Base-by-base conservation (phyloP, 2,113 vertebrate species). In the Phoxinus phoxinus region DNA sequence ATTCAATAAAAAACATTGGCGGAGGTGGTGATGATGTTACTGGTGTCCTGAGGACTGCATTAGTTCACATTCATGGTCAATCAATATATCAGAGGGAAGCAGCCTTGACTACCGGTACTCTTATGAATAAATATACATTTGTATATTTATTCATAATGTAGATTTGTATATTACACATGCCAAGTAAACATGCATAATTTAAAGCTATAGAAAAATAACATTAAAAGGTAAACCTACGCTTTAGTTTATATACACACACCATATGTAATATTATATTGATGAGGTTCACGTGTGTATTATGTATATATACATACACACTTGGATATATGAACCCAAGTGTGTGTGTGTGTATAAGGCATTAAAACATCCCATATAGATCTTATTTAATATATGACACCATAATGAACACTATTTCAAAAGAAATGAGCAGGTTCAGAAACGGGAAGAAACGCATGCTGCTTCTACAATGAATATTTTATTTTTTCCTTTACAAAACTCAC, bases 401-500 rank as follows among this genome's bases (percentile, higher is more conserved):
- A 35, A 37, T 23, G 21, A 76, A 37, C 30, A 58, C 30, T 35
- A 23, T 51, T 48, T 53, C 7, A 58, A 21, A 51, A 63, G 56
- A 44, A 59, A 77, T 51, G 30, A 65, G 21, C 27, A 74, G 4
- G 11, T 9, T 65, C 59, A 75, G 44, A 84, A 58, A 44, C 59
- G 32, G 85, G 30, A 74, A 78, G 44, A 75, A 32, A 75, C 25
- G 76, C 74, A 82, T 37, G 61, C 79, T 76, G 86, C 88, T 96
- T 89, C 88, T 96, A 96, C 90, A 95, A 97, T 97, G 96, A 97
- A 97, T 97, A 97, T 95, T 96, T 97, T 98, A 97, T 96, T 96
- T 96, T 98, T 96, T 97, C 95, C 96, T 94, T 94, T 98, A 98
- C 96, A 99, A 97, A 97, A 95, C 95, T 95, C 94, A 96, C 96